Base-by-base conservation (phyloP, 2,113 vertebrate species). In the Tricholaema leucomelas region DNA sequence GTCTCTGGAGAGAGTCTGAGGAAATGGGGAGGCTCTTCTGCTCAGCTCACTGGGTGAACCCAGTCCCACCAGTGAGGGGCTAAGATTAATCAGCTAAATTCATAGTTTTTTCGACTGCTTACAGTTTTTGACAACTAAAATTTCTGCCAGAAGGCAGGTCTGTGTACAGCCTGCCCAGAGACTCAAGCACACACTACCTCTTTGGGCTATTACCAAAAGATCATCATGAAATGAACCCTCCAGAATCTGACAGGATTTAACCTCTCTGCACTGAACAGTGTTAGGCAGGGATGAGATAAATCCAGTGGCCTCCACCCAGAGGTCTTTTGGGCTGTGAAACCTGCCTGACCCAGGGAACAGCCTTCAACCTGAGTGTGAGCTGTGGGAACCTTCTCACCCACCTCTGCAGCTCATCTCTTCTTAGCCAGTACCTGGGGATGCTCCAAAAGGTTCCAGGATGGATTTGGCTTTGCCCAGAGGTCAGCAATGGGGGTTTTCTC, bases 101-200 rank as follows among this genome's bases (percentile, higher is more conserved):
- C 3, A 59, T 0, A 0, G n/a, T n/a, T n/a, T 87, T 92, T 71
- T 59, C 36, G 28, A 12, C 46, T 46, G 9, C 27, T 56, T 38
- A 23, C n/a, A 8, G 10, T 50, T 70, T 92, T 25, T 63, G 31
- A 9, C 36, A 21, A 31, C 46, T 82, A 76, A 82, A 67, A 9
- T 5, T 20, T 67, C 63, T 66, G 24, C 35, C 54, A 25, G 67
- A 65, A 84, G 14, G 58, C 59, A 86, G 58, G 21, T 4, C 30
- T 58, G 36, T n/a, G 31, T 71, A 30, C 0, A 0, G 44, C 14
- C 5, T 12, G 0, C n/a, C 56, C 4, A 5, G 55, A 12, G 81
- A 65, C 84, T 81, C 48, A 8, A 36, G 75, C 55, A 35, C 4
- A 1, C 1, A 1, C 8, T 64, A 35, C 6, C 30, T 81, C 38